Conservation (phyloP, 2,797 vertebrate species). For the Diglossa cyanea region DNA sequence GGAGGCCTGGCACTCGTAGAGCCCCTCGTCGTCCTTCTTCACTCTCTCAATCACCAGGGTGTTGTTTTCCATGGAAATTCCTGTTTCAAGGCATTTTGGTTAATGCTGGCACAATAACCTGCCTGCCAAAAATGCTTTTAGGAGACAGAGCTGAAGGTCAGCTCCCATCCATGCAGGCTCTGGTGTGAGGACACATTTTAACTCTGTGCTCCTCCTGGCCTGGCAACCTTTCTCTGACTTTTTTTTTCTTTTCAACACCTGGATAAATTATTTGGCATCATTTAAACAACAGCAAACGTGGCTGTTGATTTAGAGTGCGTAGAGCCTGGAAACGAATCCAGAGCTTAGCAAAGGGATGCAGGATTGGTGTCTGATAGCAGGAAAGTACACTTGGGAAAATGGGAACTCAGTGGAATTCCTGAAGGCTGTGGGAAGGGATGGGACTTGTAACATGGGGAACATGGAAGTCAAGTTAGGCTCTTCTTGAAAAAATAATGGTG, state of each 20-base stretch:
- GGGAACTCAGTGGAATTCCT: not conserved
- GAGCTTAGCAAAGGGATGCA: not conserved
- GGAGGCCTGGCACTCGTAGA: slow-evolving; percentile 85
- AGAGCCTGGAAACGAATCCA: not conserved
- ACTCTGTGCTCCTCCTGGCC: not conserved
- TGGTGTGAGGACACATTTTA: not conserved
- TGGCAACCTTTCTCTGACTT: not conserved
- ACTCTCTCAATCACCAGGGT: slow-evolving; percentile 86
- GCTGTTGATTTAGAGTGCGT: not conserved
- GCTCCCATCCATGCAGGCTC: not conserved
- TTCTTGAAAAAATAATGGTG: not conserved
- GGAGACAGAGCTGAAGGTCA: not conserved
- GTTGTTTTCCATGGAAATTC: slow-evolving; percentile 81
- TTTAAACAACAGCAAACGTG: not conserved
- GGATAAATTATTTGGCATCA: not conserved
- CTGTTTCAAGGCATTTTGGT: slow-evolving; percentile 66
- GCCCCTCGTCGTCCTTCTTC: slow-evolving; percentile 91
- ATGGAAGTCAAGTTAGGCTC: not conserved
- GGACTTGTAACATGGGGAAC: not conserved
- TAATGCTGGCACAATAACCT: not conserved
- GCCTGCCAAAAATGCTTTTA: not conserved
- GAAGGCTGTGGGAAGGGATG: not conserved
- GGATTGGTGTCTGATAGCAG: not conserved
- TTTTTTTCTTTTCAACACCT: not conserved
- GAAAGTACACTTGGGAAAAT: not conserved